These are phyloP conservation scores for Ceratoteleas bidentatus DNA, from an alignment of 1,140 invertebrate genomes.

Conservation along the genomic window DNA sequence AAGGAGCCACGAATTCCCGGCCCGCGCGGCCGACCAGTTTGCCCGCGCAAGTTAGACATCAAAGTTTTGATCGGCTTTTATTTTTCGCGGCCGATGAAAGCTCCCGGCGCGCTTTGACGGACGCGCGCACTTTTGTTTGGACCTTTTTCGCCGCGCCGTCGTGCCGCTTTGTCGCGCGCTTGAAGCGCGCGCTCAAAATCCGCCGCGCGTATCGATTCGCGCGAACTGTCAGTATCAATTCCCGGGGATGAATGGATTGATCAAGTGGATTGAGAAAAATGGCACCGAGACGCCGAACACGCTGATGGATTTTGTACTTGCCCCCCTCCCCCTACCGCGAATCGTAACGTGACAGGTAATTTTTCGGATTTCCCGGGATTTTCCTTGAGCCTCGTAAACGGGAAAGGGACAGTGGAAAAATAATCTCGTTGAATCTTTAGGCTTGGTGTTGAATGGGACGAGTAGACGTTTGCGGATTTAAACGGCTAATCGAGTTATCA, in stretches of 20 bases:
- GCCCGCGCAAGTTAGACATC: constrained; percentile 53
- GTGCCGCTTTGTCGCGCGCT: constrained; percentile 42
- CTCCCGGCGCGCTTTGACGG: constrained; percentile 22
- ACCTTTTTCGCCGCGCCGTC: constrained; percentile 47
- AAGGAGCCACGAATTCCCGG: constrained; percentile 41
- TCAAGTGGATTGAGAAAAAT: constrained; percentile 63
- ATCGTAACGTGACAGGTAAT: constrained; percentile 45
- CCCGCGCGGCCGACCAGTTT: constrained; percentile 33
- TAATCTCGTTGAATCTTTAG: too few species aligned
- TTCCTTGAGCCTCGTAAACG: too few species aligned
- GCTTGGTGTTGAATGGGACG: too few species aligned
- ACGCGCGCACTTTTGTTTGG: background rate
- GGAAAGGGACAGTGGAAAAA: too few species aligned
- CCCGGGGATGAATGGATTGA: constrained; percentile 58
- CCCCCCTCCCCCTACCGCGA: constrained; percentile 1
- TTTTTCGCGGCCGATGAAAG: constrained; percentile 47
- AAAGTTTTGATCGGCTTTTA: constrained; percentile 59
- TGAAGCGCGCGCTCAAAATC: background rate
- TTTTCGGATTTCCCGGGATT: constrained; percentile 31
- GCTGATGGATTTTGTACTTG: constrained; percentile 38
- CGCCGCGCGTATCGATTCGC: constrained; percentile 51
- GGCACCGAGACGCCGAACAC: constrained; percentile 36
- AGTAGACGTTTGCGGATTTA: too few species aligned
- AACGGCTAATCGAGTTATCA: too few species aligned
- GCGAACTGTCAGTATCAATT: constrained; percentile 65